phyloP scores from a whole-genome alignment of 2,797 vertebrate genomes.

The Acipenser ruthenus region DNA sequence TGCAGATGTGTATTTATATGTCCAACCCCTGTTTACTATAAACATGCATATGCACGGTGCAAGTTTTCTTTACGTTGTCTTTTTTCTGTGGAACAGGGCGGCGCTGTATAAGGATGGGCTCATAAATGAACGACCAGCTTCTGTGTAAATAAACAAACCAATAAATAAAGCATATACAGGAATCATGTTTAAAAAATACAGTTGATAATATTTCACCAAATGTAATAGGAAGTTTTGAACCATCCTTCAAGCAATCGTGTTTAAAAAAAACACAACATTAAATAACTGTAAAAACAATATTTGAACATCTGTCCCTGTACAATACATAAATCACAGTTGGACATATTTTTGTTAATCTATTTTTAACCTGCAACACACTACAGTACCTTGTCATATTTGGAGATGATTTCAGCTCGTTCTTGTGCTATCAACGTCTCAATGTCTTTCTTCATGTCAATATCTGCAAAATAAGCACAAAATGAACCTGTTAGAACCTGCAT shows the following conservation, averaged over 20 bases:
- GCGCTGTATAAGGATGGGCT: conserved; percentile 17
- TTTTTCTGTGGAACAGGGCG: conserved; percentile 3
- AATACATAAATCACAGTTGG: too few species aligned
- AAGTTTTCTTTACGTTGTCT: background rate
- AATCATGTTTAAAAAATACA: too few species aligned
- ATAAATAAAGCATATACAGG: too few species aligned
- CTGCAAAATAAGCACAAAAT: conserved; percentile 36
- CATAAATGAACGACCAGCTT: conserved; percentile 18
- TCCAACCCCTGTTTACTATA: too few species aligned
- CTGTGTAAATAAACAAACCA: too few species aligned
- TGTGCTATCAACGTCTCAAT: conserved; percentile 74
- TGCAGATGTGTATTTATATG: too few species aligned
- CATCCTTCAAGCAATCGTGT: conserved; percentile 13
- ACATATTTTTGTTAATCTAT: too few species aligned
- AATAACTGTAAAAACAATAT: background rate
- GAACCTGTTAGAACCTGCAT: too few species aligned
- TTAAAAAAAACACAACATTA: conserved; percentile 4
- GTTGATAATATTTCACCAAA: too few species aligned
- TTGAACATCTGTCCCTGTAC: too few species aligned
- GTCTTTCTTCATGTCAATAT: conserved; percentile 88
- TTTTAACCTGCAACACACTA: background rate
- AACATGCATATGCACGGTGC: background rate
- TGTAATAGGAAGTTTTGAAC: too few species aligned
- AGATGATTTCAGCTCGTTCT: conserved; percentile 75
- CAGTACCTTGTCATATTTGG: conserved; percentile 77